Base-by-base conservation (phyloP, 2,888 invertebrate genomes). In the Crioceris asparagi region DNA sequence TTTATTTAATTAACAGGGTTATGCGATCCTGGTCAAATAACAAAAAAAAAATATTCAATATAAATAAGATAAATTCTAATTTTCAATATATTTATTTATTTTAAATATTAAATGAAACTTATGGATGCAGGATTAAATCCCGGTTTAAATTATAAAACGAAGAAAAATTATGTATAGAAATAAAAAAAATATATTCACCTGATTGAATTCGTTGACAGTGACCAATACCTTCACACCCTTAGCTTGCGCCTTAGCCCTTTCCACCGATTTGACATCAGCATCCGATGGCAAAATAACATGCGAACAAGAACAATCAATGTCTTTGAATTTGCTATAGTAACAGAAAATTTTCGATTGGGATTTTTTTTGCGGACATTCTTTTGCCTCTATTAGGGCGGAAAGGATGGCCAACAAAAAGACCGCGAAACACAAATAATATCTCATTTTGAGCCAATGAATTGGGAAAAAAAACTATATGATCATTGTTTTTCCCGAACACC, bases 181-280 rank as follows among this genome's bases (percentile, higher is more conserved):
- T 21, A 21, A 21, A 7, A 27, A 8, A 27, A 27, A 27, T 27
- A 27, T 27, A 27, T 15, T 27, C 62, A 76, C 75, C 72, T 75
- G 71, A 55, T 75, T 73, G 43, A 64, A 66, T 43, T 73, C 73
- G 46, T 65, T 62, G 35, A 72, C 69, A 40, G 70, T 68, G 44
- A 75, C 55, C 44, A 75, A 59, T 46, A 75, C 65, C 61, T 75
- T 75, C 48, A 70, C 59, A 38, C 67, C 62, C 17, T 69, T 68
- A 43, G 68, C 66, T 41, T 58, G 60, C 45, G 68, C 68, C 52
- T 66, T 66, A 48, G 71, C 66, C 44, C 65, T 67, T 55, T 72
- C 72, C 48, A 62, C 53, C 10, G 50, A 35, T 42, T 58, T 54
- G 17, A 53, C 46, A 29, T 59, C 57, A 3, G 59, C 42, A 41